These are phyloP conservation scores for Grantiella picta DNA, from an alignment of 2,113 vertebrate species.

Conservation along the genomic window DNA sequence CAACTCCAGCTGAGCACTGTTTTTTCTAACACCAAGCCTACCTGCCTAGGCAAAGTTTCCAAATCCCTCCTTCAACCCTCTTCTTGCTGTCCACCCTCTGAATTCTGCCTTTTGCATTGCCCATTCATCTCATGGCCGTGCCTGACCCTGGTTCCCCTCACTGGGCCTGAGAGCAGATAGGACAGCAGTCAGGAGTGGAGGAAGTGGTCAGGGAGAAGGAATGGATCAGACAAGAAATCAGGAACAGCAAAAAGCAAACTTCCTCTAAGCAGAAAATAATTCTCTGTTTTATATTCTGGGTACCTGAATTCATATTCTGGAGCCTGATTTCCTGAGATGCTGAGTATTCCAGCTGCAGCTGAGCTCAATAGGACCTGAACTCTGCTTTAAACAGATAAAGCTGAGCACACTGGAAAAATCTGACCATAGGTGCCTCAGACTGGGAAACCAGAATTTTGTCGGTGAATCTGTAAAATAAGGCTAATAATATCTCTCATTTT, in stretches of 20 bases:
- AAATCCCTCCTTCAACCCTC: background rate
- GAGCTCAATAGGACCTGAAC: slow-evolving; percentile 21
- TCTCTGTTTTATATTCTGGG: background rate
- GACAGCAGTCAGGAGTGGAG: background rate
- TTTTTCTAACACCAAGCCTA: background rate
- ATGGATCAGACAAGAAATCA: background rate
- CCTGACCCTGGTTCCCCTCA: background rate
- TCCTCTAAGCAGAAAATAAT: background rate
- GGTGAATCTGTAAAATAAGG: background rate
- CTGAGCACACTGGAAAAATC: slow-evolving; percentile 7
- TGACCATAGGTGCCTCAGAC: background rate
- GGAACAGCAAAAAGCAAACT: background rate
- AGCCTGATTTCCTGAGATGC: slow-evolving; percentile 15
- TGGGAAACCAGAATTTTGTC: background rate
- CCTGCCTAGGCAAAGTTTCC: background rate
- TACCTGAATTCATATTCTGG: background rate
- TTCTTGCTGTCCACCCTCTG: background rate
- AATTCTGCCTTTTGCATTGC: background rate
- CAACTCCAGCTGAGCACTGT: background rate
- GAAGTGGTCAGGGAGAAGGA: background rate
- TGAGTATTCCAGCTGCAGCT: slow-evolving; percentile 3
- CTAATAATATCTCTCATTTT: slow-evolving; percentile 26
- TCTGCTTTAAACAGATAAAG: slow-evolving; percentile 17
- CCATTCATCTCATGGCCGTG: background rate
- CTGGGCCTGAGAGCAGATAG: background rate